Conservation (phyloP, 2,888 invertebrate genomes). For the Polydrusus tereticollis region DNA sequence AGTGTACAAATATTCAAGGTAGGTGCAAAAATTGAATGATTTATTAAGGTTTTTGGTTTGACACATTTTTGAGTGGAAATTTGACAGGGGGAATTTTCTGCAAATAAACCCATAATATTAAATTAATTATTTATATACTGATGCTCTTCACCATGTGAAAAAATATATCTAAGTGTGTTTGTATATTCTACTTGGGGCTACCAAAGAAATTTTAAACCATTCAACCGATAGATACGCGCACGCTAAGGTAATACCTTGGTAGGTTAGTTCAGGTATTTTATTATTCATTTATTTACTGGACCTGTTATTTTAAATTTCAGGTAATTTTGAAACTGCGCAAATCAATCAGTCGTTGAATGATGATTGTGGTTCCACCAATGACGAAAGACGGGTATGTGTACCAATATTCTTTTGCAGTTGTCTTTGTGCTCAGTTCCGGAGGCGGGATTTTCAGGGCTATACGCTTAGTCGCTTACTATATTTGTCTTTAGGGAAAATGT, state of each 20-base stretch:
- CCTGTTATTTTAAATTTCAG: background rate
- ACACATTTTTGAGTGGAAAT: background rate
- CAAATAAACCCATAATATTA: too few species aligned
- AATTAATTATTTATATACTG: too few species aligned
- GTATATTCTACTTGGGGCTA: too few species aligned
- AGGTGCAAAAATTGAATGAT: background rate
- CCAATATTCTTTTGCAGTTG: background rate
- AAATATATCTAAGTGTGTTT: too few species aligned
- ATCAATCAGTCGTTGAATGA: background rate
- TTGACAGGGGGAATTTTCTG: background rate
- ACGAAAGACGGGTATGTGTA: constrained; percentile 13
- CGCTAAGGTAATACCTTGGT: background rate
- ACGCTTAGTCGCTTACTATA: too few species aligned
- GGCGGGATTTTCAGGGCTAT: too few species aligned
- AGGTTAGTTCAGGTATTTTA: background rate
- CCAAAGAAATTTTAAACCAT: too few species aligned
- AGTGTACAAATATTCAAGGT: constrained; percentile 7
- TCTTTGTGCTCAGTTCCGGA: background rate
- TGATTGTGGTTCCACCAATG: constrained; percentile 5
- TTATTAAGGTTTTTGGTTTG: background rate
- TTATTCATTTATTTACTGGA: background rate
- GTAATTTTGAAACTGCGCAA: background rate
- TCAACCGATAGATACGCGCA: background rate
- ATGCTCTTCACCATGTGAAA: too few species aligned
- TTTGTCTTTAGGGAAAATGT: constrained; percentile 17